A percentile compares a stretch with the other conserved stretches of the same genome.
Evolutionary conservation across 23 tunicate genomes (phyloP).

Genomic region (Trididemnum clinides): DNA sequence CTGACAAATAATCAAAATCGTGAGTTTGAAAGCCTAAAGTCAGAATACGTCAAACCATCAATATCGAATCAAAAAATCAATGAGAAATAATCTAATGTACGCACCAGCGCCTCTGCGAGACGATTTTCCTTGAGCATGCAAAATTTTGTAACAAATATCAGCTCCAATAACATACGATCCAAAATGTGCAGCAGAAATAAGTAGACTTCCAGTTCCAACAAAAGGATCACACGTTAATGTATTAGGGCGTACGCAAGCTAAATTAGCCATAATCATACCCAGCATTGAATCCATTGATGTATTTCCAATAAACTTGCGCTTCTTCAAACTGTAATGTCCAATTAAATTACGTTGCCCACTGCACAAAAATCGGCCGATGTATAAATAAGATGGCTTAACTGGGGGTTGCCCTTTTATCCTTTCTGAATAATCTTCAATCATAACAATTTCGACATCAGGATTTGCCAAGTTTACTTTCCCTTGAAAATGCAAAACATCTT

Average conservation of each 20-base stretch:
- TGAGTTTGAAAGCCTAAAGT: background rate
- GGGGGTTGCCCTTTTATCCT: constrained; percentile 34
- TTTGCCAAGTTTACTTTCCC: constrained; percentile 66
- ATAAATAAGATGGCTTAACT: constrained; percentile 37
- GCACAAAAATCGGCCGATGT: constrained; percentile 75
- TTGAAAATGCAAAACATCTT: constrained; percentile 69
- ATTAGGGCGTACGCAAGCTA: constrained; percentile 53
- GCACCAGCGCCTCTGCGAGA: constrained; percentile 87
- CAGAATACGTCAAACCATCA: too few relatives aligned
- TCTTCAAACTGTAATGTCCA: constrained; percentile 58
- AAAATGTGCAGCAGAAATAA: constrained; percentile 89
- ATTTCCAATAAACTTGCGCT: constrained; percentile 91
- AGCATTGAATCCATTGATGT: constrained; percentile 97
- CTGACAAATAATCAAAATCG: background rate
- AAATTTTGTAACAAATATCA: constrained; percentile 91
- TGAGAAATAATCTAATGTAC: background rate
- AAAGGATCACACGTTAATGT: constrained; percentile 88
- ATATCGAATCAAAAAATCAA: too few relatives aligned
- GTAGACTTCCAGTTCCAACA: constrained; percentile 95
- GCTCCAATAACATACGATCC: constrained; percentile 85
- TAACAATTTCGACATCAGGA: constrained; percentile 58
- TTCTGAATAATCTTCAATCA: constrained; percentile 80
- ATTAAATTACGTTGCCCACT: constrained; percentile 79
- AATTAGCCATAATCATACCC: constrained; percentile 85
- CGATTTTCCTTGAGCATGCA: constrained; percentile 92